Conservation (phyloP, 2,113 vertebrate genomes). For the Brachyistius frenatus region DNA sequence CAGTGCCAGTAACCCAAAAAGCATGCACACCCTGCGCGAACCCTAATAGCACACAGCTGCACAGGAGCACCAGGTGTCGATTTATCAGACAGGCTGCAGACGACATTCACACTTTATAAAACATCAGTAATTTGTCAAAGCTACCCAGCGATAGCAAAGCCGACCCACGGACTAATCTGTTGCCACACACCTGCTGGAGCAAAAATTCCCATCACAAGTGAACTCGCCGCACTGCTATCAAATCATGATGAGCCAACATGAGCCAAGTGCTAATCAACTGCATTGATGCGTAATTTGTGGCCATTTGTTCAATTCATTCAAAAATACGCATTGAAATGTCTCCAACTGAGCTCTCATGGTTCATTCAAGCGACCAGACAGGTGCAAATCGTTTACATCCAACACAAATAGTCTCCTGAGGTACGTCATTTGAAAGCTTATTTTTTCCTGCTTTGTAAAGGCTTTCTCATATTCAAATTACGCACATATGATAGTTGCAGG, state of each 20-base stretch:
- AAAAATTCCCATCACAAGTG: background rate
- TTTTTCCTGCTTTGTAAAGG: background rate
- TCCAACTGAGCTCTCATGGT: conserved; percentile 19
- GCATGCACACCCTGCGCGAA: background rate
- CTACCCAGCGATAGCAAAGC: conserved; percentile 6
- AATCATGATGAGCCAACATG: conserved; percentile 5
- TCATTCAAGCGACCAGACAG: conserved; percentile 13
- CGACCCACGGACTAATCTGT: background rate
- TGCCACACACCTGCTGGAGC: conserved; percentile 40
- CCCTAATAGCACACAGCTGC: conserved; percentile 1
- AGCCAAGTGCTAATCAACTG: conserved; percentile 8
- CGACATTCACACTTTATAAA: conserved; percentile 43
- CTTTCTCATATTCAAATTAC: conserved; percentile 59
- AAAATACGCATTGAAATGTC: conserved; percentile 24
- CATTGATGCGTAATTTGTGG: conserved; percentile 64
- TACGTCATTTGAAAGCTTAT: conserved; percentile 32
- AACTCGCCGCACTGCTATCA: background rate
- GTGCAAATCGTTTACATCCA: conserved; percentile 26
- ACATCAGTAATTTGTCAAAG: conserved; percentile 36
- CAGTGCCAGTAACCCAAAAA: conserved; percentile 6
- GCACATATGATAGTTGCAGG: conserved; percentile 47
- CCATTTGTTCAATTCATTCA: conserved; percentile 52
- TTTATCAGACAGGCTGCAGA: conserved; percentile 26
- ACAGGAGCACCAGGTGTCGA: conserved; percentile 9
- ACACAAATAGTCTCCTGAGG: background rate